phyloP scores from a whole-genome alignment of 2,797 vertebrate species.

The Apogon talboti region DNA sequence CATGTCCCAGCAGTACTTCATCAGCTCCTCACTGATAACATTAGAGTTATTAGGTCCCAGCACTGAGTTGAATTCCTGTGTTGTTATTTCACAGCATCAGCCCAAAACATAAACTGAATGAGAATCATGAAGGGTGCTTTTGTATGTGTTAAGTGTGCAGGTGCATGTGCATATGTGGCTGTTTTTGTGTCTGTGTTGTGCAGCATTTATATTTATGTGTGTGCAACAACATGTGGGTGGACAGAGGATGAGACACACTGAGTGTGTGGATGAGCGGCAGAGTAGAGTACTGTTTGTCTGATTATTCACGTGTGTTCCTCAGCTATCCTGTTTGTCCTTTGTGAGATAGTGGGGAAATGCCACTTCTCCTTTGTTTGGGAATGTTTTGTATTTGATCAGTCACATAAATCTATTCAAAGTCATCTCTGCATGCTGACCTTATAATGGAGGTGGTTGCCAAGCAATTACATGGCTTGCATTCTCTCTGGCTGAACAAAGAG shows the following conservation, averaged over 20 bases:
- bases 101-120: slow-evolving; percentile 26
- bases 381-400: slow-evolving; percentile 79
- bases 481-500: slow-evolving; percentile 75
- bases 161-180: slow-evolving; percentile 1
- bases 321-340: slow-evolving; percentile 51
- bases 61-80: slow-evolving; percentile 22
- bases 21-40: slow-evolving; percentile 22
- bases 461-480: slow-evolving; percentile 80
- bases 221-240: slow-evolving; percentile 33
- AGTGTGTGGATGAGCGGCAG: slow-evolving; percentile 30
- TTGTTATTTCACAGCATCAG: slow-evolving; percentile 37
- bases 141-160: slow-evolving; percentile 23
- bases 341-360: slow-evolving; percentile 50
- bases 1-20: slow-evolving; percentile 45
- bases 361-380: slow-evolving; percentile 68
- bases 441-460: slow-evolving; percentile 82
- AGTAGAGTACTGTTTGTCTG: slow-evolving; percentile 21
- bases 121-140: slow-evolving; percentile 30
- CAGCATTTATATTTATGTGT: slow-evolving; percentile 1
- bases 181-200: slow-evolving; percentile 14
- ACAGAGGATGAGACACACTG: slow-evolving; percentile 45
- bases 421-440: slow-evolving; percentile 77
- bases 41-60: slow-evolving; percentile 32
- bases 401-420: slow-evolving; percentile 81
- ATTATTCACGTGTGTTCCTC: slow-evolving; percentile 41